These are phyloP conservation scores for Patella vulgata DNA, from an alignment of 1,140 invertebrate species.

Conservation along the genomic window DNA sequence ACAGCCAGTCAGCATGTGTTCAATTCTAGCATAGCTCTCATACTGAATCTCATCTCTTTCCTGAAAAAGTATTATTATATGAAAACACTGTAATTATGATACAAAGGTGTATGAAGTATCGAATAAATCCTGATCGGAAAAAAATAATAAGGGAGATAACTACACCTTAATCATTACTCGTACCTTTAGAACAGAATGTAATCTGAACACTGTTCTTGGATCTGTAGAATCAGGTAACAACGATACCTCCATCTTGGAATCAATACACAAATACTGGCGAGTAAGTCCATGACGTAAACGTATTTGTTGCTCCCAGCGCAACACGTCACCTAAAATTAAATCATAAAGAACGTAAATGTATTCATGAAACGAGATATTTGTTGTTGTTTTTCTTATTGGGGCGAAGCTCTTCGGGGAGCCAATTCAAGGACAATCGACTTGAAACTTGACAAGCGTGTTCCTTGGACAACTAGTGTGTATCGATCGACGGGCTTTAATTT, in stretches of 20 bases:
- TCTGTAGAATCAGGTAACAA: conserved; percentile 58
- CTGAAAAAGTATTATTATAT: conserved; percentile 29
- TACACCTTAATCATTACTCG: no score
- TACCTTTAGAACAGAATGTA: conserved; percentile 65
- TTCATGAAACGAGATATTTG: no score
- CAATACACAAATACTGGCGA: conserved; percentile 63
- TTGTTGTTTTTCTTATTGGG: no score
- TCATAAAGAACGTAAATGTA: not conserved
- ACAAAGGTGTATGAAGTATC: no score
- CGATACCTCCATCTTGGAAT: conserved; percentile 55
- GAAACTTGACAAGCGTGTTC: no score
- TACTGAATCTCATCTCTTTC: conserved; percentile 63
- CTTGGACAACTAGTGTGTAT: no score
- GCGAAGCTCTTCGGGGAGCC: no score
- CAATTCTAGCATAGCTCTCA: conserved; percentile 65
- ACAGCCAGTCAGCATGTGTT: conserved; percentile 65
- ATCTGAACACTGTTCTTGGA: conserved; percentile 64
- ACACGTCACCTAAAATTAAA: conserved; percentile 60
- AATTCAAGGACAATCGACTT: no score
- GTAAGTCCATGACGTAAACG: conserved; percentile 64
- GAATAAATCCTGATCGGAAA: no score
- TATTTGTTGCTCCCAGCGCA: conserved; percentile 66
- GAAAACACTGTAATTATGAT: not conserved
- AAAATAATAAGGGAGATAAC: not conserved
- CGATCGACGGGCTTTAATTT: no score